Evolutionary conservation across 2,113 vertebrate genomes (phyloP).

Genomic region (Nothoprocta perdicaria): DNA sequence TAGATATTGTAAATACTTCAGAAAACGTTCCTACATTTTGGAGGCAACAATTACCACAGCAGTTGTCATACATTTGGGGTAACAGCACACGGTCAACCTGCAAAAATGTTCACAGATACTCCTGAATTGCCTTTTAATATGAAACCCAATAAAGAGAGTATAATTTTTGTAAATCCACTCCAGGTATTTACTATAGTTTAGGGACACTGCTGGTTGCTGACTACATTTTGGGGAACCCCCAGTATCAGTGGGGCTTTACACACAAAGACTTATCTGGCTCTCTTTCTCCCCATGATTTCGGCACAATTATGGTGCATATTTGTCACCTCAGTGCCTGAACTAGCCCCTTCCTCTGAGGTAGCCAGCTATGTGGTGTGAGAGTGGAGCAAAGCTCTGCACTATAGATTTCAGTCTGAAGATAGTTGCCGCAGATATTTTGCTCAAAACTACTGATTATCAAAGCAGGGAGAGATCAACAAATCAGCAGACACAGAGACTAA

Average conservation of each 20-base stretch:
- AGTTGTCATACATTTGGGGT: not conserved
- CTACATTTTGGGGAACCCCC: not conserved
- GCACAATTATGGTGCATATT: not conserved
- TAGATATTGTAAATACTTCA: not conserved
- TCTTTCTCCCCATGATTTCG: not conserved
- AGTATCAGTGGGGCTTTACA: not conserved
- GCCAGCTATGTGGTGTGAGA: not conserved
- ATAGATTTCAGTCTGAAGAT: not conserved
- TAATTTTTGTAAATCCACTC: not conserved
- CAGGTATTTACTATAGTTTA: not conserved
- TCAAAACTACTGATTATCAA: not conserved
- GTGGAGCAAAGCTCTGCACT: not conserved
- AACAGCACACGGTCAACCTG: not conserved
- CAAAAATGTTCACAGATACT: rapidly evolving
- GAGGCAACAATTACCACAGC: not conserved
- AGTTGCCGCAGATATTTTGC: not conserved
- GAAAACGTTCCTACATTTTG: not conserved
- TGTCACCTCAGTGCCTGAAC: not conserved
- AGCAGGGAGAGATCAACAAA: not conserved
- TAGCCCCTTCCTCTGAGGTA: not conserved
- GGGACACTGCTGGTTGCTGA: not conserved
- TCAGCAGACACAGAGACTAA: not conserved
- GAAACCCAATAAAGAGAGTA: not conserved
- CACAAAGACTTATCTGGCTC: not conserved
- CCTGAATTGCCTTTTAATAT: not conserved